Base-by-base conservation (phyloP, 2,888 invertebrate species). In the Ornithoptera priamus region DNA sequence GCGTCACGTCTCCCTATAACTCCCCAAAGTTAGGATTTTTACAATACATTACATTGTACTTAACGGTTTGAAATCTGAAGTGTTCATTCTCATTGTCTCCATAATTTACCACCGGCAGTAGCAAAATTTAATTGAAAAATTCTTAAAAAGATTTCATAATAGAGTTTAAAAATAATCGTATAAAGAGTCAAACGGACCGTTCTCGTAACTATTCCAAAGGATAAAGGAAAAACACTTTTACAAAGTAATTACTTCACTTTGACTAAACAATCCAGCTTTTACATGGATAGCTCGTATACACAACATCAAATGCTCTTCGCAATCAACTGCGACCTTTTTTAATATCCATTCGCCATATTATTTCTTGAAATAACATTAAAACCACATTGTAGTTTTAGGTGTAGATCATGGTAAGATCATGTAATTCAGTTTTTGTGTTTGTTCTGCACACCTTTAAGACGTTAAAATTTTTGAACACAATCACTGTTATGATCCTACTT, bases 181-280 rank as follows among this genome's bases (percentile, higher is more conserved):
- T n/a, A 18, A 18, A 6, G 53, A 18, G n/a, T 53, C 18, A 18
- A 53, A n/a, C 18, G 53, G 18, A 18, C 53, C 53, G 53, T n/a
- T n/a, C n/a, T 53, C 53, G n/a, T 6, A 53, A 53, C 53, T 53
- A 53, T 53, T 53, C 53, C 53, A n/a, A 18, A 53, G 53, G 53
- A 53, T 53, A 53, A 18, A n/a, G 5, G 6, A 53, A 53, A 53
- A 53, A 53, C 53, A n/a, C 53, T 53, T 18, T 53, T n/a, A 53
- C n/a, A 53, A 53, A 53, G 53, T 53, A 53, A 53, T 53, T 53
- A 53, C 18, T 53, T 53, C n/a, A 53, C 53, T 53, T n/a, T n/a
- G 53, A n/a, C 53, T 7, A 53, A 53, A 53, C n/a, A 53, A 53
- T 53, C 8, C 4, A n/a, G n/a, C 18, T n/a, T 1, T n/a, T 58